These are phyloP conservation scores for Tokudaia tokunoshimensis DNA, from an alignment of 2,797 vertebrate genomes.

Conservation along the genomic window DNA sequence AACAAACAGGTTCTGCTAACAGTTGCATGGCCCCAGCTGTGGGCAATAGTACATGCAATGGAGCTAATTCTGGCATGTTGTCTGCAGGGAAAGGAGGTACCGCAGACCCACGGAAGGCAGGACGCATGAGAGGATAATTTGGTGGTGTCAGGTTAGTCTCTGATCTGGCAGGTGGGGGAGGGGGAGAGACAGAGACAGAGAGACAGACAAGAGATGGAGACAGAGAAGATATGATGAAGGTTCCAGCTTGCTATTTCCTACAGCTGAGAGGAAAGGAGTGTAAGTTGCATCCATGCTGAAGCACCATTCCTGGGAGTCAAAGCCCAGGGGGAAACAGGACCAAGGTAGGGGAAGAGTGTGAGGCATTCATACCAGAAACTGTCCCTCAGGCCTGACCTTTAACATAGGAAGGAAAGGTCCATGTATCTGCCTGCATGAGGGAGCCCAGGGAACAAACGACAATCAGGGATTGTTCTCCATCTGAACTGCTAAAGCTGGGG, in stretches of 20 bases:
- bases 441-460: neutral
- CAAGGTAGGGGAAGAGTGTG: accelerated
- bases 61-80: neutral
- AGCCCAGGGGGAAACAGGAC: neutral
- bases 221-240: no score
- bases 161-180: neutral
- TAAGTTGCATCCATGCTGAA: neutral
- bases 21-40: neutral
- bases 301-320: neutral
- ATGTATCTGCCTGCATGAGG: no score
- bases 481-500: neutral
- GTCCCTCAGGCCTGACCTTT: neutral
- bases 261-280: neutral
- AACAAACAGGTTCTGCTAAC: neutral
- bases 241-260: neutral
- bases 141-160: neutral
- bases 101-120: neutral
- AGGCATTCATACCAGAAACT: neutral
- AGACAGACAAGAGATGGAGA: no score
- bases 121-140: no score
- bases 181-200: no score
- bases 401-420: neutral
- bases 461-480: neutral
- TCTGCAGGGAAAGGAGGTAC: neutral
- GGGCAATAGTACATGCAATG: neutral